A percentile compares a stretch with the other conserved stretches of the same genome.
phyloP scores from a whole-genome alignment of 2,888 invertebrate species.

The Hermaeophaga mercurialis region DNA sequence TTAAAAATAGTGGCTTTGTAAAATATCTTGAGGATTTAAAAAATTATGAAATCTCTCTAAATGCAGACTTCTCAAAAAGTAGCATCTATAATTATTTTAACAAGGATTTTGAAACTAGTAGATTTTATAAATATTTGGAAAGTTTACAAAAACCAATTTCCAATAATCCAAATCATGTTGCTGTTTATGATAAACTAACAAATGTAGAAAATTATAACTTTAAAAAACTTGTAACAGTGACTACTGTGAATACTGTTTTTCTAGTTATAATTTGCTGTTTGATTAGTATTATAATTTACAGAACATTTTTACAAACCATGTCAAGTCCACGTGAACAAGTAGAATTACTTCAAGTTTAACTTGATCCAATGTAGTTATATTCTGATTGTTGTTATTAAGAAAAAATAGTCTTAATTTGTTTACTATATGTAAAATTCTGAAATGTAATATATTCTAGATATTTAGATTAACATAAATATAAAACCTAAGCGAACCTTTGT shows the following conservation, averaged over 20 bases:
- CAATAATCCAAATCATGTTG: neutral
- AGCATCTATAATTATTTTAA: slow-evolving; percentile 19
- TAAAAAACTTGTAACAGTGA: neutral
- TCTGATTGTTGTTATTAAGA: too few relatives aligned
- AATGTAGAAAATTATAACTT: neutral
- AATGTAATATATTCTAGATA: too few relatives aligned
- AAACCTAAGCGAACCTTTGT: too few relatives aligned
- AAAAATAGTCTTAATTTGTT: too few relatives aligned
- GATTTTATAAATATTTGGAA: slow-evolving; percentile 15
- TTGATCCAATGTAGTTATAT: too few relatives aligned
- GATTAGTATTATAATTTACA: neutral
- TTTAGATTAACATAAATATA: too few relatives aligned
- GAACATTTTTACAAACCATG: neutral
- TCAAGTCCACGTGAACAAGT: neutral
- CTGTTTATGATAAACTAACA: neutral
- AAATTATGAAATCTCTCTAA: neutral
- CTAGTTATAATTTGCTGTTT: neutral
- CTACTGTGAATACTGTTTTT: neutral
- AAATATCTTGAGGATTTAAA: slow-evolving; percentile 19
- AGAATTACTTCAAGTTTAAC: neutral
- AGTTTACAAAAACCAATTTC: neutral
- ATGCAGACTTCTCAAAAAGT: slow-evolving; percentile 9
- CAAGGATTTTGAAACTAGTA: slow-evolving; percentile 12
- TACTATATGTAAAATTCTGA: too few relatives aligned
- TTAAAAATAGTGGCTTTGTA: slow-evolving; percentile 3